Conservation (phyloP, 2,113 vertebrate genomes). For the Apteryx owenii region DNA sequence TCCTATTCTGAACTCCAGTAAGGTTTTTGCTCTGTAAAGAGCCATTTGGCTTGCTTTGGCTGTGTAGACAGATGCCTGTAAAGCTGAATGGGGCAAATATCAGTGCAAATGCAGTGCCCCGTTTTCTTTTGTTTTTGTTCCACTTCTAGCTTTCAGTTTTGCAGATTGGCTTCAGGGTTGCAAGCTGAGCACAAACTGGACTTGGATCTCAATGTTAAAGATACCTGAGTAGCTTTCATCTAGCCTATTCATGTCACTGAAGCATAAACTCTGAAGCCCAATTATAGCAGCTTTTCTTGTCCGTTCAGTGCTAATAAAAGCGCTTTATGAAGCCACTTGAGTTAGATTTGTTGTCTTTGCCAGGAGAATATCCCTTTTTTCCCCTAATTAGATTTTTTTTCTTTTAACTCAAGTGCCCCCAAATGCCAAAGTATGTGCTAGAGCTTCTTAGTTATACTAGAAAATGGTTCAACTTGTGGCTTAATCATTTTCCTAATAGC, state of each 20-base stretch:
- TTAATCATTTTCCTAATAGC: background rate
- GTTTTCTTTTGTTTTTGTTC: background rate
- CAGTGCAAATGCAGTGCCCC: background rate
- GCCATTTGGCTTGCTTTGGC: background rate
- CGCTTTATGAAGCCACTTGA: background rate
- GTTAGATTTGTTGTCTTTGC: background rate
- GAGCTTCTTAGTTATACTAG: background rate
- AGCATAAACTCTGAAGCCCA: background rate
- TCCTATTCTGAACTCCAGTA: background rate
- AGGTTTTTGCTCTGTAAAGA: background rate
- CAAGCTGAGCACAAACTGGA: background rate
- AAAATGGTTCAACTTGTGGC: background rate
- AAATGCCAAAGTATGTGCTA: background rate
- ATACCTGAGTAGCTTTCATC: background rate
- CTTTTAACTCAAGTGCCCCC: background rate
- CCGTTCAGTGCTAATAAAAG: background rate
- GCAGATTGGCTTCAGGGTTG: background rate
- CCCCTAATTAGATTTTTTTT: background rate
- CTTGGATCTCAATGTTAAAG: background rate
- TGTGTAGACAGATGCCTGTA: background rate
- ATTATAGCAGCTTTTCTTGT: background rate
- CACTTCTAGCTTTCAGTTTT: background rate
- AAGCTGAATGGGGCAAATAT: background rate
- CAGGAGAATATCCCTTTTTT: background rate
- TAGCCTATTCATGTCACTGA: background rate